Conservation (phyloP, 2,113 vertebrate genomes). For the Ranitomeya imitator region DNA sequence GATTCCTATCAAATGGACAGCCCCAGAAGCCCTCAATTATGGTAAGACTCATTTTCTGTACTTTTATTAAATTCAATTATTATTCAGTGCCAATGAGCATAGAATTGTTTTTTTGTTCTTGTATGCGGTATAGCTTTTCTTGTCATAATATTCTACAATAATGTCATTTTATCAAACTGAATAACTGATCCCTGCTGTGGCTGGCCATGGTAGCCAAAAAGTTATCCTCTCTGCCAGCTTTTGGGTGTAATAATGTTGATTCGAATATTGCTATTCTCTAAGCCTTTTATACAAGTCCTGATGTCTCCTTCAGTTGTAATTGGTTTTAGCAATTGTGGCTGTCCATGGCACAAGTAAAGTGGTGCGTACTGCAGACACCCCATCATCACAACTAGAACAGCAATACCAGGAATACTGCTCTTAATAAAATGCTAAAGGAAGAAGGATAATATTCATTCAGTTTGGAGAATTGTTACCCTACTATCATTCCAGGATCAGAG, state of each 20-base stretch:
- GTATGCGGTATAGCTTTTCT: not conserved
- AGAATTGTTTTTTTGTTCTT: not conserved
- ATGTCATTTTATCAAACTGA: not conserved
- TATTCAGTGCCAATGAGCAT: not conserved
- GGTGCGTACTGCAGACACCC: too few relatives aligned
- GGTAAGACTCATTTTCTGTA: conserved; percentile 72
- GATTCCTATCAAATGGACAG: conserved; percentile 99
- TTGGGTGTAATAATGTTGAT: not conserved
- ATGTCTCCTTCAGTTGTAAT: too few relatives aligned
- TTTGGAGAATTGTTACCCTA: too few relatives aligned
- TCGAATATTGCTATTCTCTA: not conserved
- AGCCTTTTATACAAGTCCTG: too few relatives aligned
- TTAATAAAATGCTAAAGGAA: too few relatives aligned
- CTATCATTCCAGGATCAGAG: too few relatives aligned
- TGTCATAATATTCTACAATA: not conserved
- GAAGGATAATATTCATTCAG: too few relatives aligned
- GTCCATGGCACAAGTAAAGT: too few relatives aligned
- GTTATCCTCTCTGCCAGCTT: not conserved
- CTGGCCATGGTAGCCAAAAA: not conserved
- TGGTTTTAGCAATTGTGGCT: too few relatives aligned
- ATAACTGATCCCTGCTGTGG: not conserved
- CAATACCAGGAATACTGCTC: too few relatives aligned
- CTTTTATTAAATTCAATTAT: not conserved
- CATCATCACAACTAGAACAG: too few relatives aligned
- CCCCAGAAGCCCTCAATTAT: conserved; percentile 97